These are phyloP conservation scores for Orius laevigatus DNA, from an alignment of 1,140 invertebrate genomes.

Conservation along the genomic window DNA sequence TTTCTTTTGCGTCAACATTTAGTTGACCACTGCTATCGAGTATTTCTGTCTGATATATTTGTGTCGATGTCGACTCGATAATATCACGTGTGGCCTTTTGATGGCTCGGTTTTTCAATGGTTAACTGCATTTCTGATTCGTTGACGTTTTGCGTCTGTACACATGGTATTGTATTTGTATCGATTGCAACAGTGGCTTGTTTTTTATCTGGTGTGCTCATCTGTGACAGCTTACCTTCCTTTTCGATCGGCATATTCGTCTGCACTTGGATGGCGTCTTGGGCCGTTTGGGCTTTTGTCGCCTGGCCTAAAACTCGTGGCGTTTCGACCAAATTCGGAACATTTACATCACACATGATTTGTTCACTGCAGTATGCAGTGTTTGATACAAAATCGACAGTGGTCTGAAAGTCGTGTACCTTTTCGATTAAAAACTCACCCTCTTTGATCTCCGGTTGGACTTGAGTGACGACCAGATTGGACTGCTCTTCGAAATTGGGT, in stretches of 20 bases:
- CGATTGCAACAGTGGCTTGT: slow-evolving; percentile 13
- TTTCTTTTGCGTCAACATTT: not conserved
- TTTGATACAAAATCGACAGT: slow-evolving; percentile 22
- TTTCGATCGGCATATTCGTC: slow-evolving; percentile 7
- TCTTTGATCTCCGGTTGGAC: slow-evolving; percentile 29
- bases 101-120: slow-evolving; percentile 7
- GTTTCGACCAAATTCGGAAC: slow-evolving; percentile 11
- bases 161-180: slow-evolving; percentile 14
- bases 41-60: slow-evolving; percentile 11
- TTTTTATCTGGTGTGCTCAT: slow-evolving; percentile 8
- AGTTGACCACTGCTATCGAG: slow-evolving; percentile 11
- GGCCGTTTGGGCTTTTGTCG: slow-evolving; percentile 1
- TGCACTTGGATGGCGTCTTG: slow-evolving; percentile 13
- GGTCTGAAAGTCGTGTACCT: slow-evolving; percentile 20
- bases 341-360: slow-evolving; percentile 14
- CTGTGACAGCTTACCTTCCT: slow-evolving; percentile 14
- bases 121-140: slow-evolving; percentile 13
- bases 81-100: slow-evolving; percentile 10
- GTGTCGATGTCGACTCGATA: slow-evolving; percentile 11
- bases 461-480: slow-evolving; percentile 27
- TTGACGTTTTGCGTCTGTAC: slow-evolving; percentile 11
- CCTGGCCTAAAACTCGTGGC: slow-evolving; percentile 11
- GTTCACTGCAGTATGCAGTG: slow-evolving; percentile 20
- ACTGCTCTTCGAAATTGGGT: slow-evolving; percentile 20
- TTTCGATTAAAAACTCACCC: slow-evolving; percentile 36